Evolutionary conservation across 2,113 vertebrate genomes (phyloP).

Genomic region (Gavialis gangeticus): DNA sequence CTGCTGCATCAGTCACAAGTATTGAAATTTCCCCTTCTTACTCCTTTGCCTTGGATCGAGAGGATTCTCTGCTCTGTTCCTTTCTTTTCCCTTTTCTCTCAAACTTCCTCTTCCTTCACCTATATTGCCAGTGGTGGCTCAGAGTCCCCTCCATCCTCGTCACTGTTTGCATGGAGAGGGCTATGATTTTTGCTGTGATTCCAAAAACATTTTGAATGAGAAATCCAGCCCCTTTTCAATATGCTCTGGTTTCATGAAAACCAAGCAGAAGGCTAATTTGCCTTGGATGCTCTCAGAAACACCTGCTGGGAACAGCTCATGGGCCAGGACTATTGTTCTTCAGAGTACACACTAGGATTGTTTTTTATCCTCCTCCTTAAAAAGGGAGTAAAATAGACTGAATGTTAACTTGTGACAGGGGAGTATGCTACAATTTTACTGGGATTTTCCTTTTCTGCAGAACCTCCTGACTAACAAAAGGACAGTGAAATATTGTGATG

Average conservation of each 20-base stretch:
- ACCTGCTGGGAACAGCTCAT: slow-evolving; percentile 43
- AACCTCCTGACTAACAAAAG: not conserved
- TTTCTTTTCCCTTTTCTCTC: not conserved
- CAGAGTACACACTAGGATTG: not conserved
- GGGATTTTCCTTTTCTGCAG: slow-evolving; percentile 28
- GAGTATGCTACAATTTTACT: slow-evolving; percentile 17
- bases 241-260: not conserved
- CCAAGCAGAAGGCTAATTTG: not conserved
- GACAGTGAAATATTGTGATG: not conserved
- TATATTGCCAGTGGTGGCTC: not conserved
- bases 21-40: not conserved
- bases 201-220: slow-evolving; percentile 7
- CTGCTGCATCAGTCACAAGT: not conserved
- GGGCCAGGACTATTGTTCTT: slow-evolving; percentile 49
- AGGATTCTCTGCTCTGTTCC: not conserved
- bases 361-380: slow-evolving; percentile 32
- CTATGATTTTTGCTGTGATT: not conserved
- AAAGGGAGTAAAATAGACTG: slow-evolving; percentile 24
- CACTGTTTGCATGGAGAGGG: not conserved
- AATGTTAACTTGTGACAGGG: slow-evolving; percentile 47
- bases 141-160: not conserved
- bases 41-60: too few species aligned
- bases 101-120: not conserved
- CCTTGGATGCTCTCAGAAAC: slow-evolving; percentile 40
- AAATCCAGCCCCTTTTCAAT: not conserved